Conservation (phyloP, 1,140 invertebrate species). For the Pectinophora gossypiella region DNA sequence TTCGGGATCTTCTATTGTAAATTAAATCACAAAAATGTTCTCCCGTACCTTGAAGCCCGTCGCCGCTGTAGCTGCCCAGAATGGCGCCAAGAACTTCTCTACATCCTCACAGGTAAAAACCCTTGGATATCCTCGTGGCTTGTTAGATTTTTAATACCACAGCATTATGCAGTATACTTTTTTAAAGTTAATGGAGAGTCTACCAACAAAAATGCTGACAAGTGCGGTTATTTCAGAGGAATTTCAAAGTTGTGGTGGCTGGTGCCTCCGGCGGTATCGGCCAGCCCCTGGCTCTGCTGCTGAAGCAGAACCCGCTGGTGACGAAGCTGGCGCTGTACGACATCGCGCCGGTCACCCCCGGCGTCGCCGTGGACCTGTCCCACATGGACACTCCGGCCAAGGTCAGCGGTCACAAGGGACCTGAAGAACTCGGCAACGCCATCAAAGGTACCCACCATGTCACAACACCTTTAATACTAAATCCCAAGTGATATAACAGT, state of each 20-base stretch:
- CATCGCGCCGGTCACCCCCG: constrained; percentile 94
- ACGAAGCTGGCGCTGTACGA: constrained; percentile 93
- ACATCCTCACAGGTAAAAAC: constrained; percentile 72
- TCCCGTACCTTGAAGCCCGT: constrained; percentile 73
- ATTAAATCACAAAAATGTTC: constrained; percentile 66
- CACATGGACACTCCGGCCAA: constrained; percentile 94
- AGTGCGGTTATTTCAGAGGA: constrained; percentile 69
- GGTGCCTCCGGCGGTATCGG: constrained; percentile 98
- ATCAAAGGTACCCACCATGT: constrained; percentile 74
- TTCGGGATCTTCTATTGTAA: constrained; percentile 26
- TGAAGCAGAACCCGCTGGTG: constrained; percentile 93
- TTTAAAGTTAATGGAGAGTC: not conserved
- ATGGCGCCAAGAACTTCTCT: constrained; percentile 73
- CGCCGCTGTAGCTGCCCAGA: constrained; percentile 55
- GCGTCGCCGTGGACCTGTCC: constrained; percentile 97
- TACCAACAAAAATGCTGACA: not conserved
- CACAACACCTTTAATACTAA: not conserved
- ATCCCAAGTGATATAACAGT: not conserved
- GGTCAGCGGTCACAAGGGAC: constrained; percentile 87
- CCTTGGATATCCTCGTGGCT: not conserved
- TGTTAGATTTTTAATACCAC: not conserved
- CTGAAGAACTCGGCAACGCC: constrained; percentile 81
- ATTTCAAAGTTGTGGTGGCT: constrained; percentile 94
- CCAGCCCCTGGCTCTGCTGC: constrained; percentile 95
- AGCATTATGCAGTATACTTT: not conserved